Evolutionary conservation across 2,113 vertebrate genomes (phyloP).

Genomic region (Ahaetulla prasina): DNA sequence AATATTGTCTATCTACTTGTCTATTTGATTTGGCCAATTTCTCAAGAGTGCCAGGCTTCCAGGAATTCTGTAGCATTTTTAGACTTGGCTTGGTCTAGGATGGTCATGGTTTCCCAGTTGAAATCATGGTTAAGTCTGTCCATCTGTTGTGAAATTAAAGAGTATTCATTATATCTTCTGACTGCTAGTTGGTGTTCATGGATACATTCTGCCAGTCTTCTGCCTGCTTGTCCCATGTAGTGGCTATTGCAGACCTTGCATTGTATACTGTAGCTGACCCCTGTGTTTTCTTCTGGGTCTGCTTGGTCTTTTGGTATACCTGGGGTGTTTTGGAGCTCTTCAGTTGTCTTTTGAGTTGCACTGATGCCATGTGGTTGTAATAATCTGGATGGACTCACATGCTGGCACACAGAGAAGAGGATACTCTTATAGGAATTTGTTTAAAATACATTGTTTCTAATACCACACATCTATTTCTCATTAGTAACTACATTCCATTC

Average conservation of each 20-base stretch:
- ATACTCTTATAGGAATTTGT: neutral
- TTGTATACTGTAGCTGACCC: neutral
- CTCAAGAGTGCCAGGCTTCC: neutral
- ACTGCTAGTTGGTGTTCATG: neutral
- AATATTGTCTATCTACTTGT: neutral
- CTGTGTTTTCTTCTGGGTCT: neutral
- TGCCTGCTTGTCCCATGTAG: neutral
- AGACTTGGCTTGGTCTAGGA: neutral
- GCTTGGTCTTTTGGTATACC: neutral
- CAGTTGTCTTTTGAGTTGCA: neutral
- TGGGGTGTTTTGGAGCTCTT: neutral
- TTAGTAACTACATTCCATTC: neutral
- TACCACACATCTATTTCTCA: neutral
- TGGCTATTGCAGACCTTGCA: neutral
- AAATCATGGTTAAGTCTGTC: neutral
- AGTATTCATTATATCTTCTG: no score
- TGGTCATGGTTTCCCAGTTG: neutral
- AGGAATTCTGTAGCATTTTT: neutral
- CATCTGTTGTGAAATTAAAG: neutral
- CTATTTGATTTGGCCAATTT: neutral
- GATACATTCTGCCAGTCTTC: neutral
- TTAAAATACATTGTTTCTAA: neutral
- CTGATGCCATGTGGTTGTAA: neutral
- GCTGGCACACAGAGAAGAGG: neutral
- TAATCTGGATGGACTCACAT: neutral